phyloP scores from a whole-genome alignment of 2,113 vertebrate genomes.

The Nerophis lumbriciformis region DNA sequence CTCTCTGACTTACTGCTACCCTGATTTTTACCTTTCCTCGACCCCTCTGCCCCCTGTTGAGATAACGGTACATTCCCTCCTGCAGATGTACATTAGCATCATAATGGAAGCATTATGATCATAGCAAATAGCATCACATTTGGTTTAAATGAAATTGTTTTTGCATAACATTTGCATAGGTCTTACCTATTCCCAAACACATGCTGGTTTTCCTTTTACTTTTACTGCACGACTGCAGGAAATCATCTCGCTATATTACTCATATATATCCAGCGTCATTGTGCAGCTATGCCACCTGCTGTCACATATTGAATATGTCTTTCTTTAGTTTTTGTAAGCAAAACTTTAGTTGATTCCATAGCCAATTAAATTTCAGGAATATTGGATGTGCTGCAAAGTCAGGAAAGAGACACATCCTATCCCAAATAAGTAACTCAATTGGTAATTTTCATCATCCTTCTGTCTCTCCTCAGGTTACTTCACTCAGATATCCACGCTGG shows the following conservation, averaged over 20 bases:
- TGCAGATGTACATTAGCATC: conserved; percentile 51
- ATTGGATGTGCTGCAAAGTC: background rate
- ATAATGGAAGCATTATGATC: conserved; percentile 49
- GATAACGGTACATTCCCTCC: conserved; percentile 44
- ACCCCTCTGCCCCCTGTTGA: conserved; percentile 22
- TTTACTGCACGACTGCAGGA: conserved; percentile 14
- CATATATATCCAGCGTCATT: conserved; percentile 21
- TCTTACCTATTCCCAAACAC: conserved; percentile 36
- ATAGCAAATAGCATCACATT: conserved; percentile 48
- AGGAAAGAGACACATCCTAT: background rate
- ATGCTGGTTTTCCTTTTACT: conserved; percentile 39
- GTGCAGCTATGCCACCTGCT: conserved; percentile 14
- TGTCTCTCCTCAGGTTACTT: conserved; percentile 82
- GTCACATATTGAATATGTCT: conserved; percentile 19
- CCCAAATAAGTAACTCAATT: background rate
- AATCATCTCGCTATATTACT: conserved; percentile 18
- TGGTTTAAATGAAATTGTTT: conserved; percentile 34
- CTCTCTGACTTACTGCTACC: conserved; percentile 25
- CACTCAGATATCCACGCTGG: conserved; percentile 95
- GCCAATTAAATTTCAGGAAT: background rate
- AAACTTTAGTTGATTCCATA: conserved; percentile 4
- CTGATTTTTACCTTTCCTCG: conserved; percentile 11
- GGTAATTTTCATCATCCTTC: background rate
- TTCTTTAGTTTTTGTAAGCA: conserved; percentile 17
- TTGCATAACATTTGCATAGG: conserved; percentile 49